These are phyloP conservation scores for Ladona fulva DNA, from an alignment of 1,140 invertebrate genomes.

Conservation along the genomic window DNA sequence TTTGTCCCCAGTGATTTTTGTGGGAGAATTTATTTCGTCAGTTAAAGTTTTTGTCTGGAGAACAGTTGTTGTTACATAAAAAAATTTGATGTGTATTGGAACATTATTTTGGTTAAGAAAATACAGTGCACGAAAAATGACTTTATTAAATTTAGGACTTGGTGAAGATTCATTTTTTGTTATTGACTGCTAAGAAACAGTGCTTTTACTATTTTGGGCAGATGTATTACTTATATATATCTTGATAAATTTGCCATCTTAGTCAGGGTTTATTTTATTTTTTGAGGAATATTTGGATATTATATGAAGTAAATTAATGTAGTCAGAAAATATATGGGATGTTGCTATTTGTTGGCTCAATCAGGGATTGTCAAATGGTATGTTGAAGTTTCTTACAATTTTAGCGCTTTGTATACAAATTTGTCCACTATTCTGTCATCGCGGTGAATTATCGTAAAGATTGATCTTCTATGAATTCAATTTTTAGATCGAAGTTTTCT, in stretches of 20 bases:
- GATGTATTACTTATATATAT: neutral
- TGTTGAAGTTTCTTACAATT: too few relatives aligned
- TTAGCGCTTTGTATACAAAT: too few relatives aligned
- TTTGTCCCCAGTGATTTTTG: neutral
- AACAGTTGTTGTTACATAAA: neutral
- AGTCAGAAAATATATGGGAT: too few relatives aligned
- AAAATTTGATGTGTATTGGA: neutral
- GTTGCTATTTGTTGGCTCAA: too few relatives aligned
- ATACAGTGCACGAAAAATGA: neutral
- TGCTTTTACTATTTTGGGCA: neutral
- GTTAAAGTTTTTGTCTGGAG: neutral
- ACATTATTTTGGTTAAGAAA: constrained; percentile 7
- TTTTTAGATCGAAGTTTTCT: too few relatives aligned
- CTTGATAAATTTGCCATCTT: neutral
- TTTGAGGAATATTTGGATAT: neutral
- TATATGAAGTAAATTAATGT: too few relatives aligned
- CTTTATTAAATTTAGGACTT: neutral
- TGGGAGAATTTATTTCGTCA: neutral
- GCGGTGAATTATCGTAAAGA: too few relatives aligned
- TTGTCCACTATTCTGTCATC: too few relatives aligned
- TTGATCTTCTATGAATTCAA: too few relatives aligned
- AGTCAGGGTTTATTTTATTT: constrained; percentile 6
- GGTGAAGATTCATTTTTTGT: neutral
- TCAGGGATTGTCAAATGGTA: too few relatives aligned
- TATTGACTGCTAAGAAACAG: neutral